Base-by-base conservation (phyloP, 2,888 invertebrate species). In the Drosophila macrospina region DNA sequence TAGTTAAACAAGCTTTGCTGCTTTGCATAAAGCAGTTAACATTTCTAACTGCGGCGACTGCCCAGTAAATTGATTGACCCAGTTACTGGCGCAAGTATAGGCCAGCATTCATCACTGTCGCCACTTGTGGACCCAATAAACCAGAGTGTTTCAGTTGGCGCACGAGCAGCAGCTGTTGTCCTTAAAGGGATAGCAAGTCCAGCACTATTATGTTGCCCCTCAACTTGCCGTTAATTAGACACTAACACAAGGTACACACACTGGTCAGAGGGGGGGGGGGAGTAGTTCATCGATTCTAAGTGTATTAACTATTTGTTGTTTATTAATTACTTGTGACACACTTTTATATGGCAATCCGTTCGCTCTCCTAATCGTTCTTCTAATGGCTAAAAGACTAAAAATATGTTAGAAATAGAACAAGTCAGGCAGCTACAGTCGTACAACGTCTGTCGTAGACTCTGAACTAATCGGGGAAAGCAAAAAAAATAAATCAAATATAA, bases 401-500 rank as follows among this genome's bases (percentile, higher is more conserved):
- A n/a, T n/a, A 83, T 74, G 80, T 66, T 70, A 74, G n/a, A 50
- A n/a, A n/a, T n/a, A n/a, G n/a, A n/a, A n/a, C n/a, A n/a, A n/a
- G n/a, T n/a, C n/a, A n/a, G n/a, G n/a, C n/a, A n/a, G n/a, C n/a
- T n/a, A n/a, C n/a, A n/a, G n/a, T n/a, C n/a, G n/a, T n/a, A n/a
- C n/a, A n/a, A n/a, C n/a, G n/a, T n/a, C n/a, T n/a, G n/a, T n/a
- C n/a, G n/a, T n/a, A n/a, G n/a, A n/a, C n/a, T n/a, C n/a, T n/a
- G n/a, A n/a, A n/a, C n/a, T n/a, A n/a, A n/a, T n/a, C n/a, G n/a
- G n/a, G n/a, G n/a, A n/a, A 42, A 55, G 36, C 71, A 78, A 80
- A 69, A 74, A 80, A 80, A 80, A 80, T 78, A 75, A 71, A 72
- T 78, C 78, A 79, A 61, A 69, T 76, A 76, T 78, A 55, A 65